Evolutionary conservation across 1,140 invertebrate species (phyloP).

Genomic region (Paracyclopina nana): DNA sequence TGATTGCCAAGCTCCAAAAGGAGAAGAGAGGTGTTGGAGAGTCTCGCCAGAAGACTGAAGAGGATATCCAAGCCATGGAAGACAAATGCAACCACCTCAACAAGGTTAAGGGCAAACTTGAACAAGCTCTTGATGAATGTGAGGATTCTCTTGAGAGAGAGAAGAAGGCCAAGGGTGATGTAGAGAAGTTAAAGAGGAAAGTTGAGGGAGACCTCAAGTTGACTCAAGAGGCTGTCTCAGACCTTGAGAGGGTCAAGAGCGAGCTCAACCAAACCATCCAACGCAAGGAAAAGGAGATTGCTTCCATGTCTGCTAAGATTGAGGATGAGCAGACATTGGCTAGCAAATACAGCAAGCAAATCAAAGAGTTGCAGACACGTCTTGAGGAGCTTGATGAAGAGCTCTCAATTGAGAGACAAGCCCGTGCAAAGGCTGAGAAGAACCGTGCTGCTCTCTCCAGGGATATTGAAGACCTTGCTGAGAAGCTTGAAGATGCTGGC

Average conservation of each 20-base stretch:
- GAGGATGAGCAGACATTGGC: constrained; percentile 40
- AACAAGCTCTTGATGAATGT: constrained; percentile 90
- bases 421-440: constrained; percentile 57
- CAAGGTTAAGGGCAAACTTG: constrained; percentile 54
- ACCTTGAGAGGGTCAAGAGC: constrained; percentile 35
- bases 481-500: constrained; percentile 74
- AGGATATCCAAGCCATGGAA: constrained; percentile 23
- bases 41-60: constrained; percentile 38
- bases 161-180: constrained; percentile 96
- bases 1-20: constrained; percentile 39
- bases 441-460: constrained; percentile 84
- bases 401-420: constrained; percentile 35
- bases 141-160: constrained; percentile 94
- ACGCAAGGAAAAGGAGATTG: constrained; percentile 34
- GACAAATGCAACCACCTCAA: constrained; percentile 39
- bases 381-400: constrained; percentile 38
- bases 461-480: constrained; percentile 88
- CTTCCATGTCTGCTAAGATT: constrained; percentile 30
- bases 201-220: constrained; percentile 90
- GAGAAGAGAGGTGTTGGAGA: constrained; percentile 42
- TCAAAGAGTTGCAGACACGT: constrained; percentile 36
- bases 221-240: constrained; percentile 84
- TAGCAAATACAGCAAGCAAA: constrained; percentile 37
- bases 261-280: constrained; percentile 33
- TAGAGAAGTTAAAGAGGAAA: constrained; percentile 90